These are phyloP conservation scores for Pheosia tremula DNA, from an alignment of 2,888 invertebrate species.

Conservation along the genomic window DNA sequence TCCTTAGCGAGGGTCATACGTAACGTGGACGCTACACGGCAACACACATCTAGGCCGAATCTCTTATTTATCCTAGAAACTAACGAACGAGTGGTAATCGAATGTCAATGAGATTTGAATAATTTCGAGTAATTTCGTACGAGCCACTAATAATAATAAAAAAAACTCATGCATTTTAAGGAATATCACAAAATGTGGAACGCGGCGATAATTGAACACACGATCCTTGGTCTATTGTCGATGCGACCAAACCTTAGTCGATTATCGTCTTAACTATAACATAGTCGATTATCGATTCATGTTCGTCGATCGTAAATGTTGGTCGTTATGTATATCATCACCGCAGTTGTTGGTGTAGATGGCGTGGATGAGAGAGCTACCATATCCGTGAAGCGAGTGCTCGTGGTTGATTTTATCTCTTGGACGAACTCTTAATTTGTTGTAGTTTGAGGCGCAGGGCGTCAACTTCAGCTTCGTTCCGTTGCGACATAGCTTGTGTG, in stretches of 20 bases:
- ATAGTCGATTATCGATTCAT: conserved; percentile 2
- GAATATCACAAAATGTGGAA: background rate
- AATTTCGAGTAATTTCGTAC: conserved; percentile 30
- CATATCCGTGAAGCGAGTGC: conserved; percentile 41
- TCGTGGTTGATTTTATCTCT: conserved; percentile 68
- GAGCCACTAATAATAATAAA: conserved; percentile 7
- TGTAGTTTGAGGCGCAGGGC: conserved; percentile 78
- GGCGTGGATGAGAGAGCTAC: conserved; percentile 58
- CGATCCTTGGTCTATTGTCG: background rate
- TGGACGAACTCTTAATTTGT: conserved; percentile 81
- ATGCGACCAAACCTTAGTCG: background rate
- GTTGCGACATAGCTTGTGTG: conserved; percentile 66
- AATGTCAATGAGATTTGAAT: conserved; percentile 36
- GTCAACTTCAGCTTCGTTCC: conserved; percentile 78
- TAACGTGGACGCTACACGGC: conserved; percentile 48
- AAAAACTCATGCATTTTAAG: conserved; percentile 1
- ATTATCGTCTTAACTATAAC: background rate
- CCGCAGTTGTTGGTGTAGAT: conserved; percentile 21
- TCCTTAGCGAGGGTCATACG: conserved; percentile 44
- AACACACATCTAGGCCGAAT: conserved; percentile 47
- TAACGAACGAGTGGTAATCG: conserved; percentile 45
- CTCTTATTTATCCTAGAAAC: conserved; percentile 48
- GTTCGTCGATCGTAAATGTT: background rate
- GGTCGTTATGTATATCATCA: background rate
- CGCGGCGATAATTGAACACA: background rate